Base-by-base conservation (phyloP, 2,888 invertebrate species). In the Macaria notata region DNA sequence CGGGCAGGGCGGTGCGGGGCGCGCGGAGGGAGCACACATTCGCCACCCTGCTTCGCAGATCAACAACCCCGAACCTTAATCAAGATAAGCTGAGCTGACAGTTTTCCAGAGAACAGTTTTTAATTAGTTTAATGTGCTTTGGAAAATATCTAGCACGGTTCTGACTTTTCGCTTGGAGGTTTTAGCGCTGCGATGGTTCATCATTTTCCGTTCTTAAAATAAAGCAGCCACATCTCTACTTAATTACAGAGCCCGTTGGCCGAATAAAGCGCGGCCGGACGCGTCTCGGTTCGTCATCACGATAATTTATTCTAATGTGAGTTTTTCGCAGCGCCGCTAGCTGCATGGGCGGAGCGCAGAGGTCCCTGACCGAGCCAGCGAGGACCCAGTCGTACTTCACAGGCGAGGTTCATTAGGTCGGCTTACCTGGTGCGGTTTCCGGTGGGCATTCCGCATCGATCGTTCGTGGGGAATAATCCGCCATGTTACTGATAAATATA, bases 61-160 rank as follows among this genome's bases (percentile, higher is more conserved):
- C 88, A 87, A 87, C 88, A 87, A 86, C 85, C 87, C 84, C 79
- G 72, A 84, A 81, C 73, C 79, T 79, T 84, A 81, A 86, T 86
- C 81, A 83, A 84, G 86, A 86, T 84, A 81, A 83, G 77, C 78
- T 71, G 74, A 75, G 70, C 73, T 76, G 75, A 76, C 79, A 73
- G 69, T 62, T 76, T 76, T 78, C 48, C 44, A 51, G 51, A 42
- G 78, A 70, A 72, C 77, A 75, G 33, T 74, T 78, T 78, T 79
- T 76, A 81, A 83, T 83, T 79, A 82, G 74, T 65, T 73, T 74
- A 77, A 73, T 73, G 67, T 63, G 43, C 50, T 43, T 41, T 50
- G 47, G 61, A 63, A 61, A 66, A 66, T 46, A 54, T 46, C 43
- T 36, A 36, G 33, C 33, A 36, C 19, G 19, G 19, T 19, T 2